Base-by-base conservation (phyloP, 2,888 invertebrate genomes). In the Hybos culiciformis region DNA sequence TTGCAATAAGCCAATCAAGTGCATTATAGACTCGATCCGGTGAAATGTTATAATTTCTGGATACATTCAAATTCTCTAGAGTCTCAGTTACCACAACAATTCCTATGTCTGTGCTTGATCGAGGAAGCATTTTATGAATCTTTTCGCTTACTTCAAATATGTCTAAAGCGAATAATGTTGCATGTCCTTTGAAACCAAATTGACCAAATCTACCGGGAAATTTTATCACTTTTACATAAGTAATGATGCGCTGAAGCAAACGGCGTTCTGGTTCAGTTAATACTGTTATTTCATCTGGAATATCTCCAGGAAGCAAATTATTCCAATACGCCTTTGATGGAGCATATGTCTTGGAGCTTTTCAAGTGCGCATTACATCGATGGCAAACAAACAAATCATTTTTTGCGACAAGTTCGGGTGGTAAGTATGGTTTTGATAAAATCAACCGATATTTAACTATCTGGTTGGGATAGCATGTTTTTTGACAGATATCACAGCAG, bases 141-240 rank as follows among this genome's bases (percentile, higher is more conserved):
- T 26, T 5, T 26, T 26, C 26, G 3, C 11, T 4, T 33, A 33
- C 17, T 42, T 47, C 42, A 24, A 46, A 43, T n/a, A 46, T 38
- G 32, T 50, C 48, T 7, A 39, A 47, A 14, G 46, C 48, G 31
- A 46, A 50, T 1, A 48, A 24, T 11, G 46, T 42, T 12, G 51
- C 47, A 38, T 51, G 51, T 2, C 50, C 46, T 29, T 37, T 32
- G 18, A 47, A 47, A 18, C 45, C 42, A 26, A 47, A 47, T 44
- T 50, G 50, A 9, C 47, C 51, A 39, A 46, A 50, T 20, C 37
- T 2, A 4, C 48, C 50, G 37, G 21, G n/a, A 20, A 42, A 39
- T 44, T 50, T 50, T 7, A 50, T 37, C 26, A 50, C 34, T 48
- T 46, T 48, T 6, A 49, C 29, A 39, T 41, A 47, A n/a, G 19